These are phyloP conservation scores for Epirrhoe alternata DNA, from an alignment of 2,888 invertebrate genomes.

Conservation along the genomic window DNA sequence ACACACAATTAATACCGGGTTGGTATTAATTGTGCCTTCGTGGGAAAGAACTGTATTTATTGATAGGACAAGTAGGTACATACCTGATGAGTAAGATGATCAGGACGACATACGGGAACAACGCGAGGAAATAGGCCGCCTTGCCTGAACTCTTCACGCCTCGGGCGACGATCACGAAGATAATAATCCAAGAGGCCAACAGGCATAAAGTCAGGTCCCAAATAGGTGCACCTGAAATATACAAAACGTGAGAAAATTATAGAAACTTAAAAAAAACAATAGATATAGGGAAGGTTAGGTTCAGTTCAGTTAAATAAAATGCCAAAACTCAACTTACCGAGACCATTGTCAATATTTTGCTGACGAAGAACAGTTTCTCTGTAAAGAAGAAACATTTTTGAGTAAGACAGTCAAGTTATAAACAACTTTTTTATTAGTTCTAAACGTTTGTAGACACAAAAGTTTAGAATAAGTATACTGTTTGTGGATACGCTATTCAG, in stretches of 20 bases:
- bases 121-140: conserved; percentile 93
- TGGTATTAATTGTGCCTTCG: too few species aligned
- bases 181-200: conserved; percentile 88
- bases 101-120: conserved; percentile 93
- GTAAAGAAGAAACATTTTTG: conserved; percentile 36
- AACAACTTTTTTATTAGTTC: too few species aligned
- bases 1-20: neutral
- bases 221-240: conserved; percentile 81
- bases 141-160: conserved; percentile 93
- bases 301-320: neutral
- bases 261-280: neutral
- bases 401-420: neutral
- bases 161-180: conserved; percentile 88
- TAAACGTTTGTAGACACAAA: too few species aligned
- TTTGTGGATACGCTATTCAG: too few species aligned
- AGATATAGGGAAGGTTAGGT: neutral
- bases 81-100: conserved; percentile 88
- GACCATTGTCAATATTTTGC: conserved; percentile 59
- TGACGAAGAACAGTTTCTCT: conserved; percentile 61
- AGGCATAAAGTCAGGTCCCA: conserved; percentile 89
- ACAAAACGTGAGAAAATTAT: neutral
- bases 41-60: neutral
- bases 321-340: conserved; percentile 53
- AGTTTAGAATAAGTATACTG: too few species aligned
- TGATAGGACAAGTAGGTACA: conserved; percentile 22